These are phyloP conservation scores for Melanotaenia duboulayi DNA, from an alignment of 2,113 vertebrate species.

Conservation along the genomic window DNA sequence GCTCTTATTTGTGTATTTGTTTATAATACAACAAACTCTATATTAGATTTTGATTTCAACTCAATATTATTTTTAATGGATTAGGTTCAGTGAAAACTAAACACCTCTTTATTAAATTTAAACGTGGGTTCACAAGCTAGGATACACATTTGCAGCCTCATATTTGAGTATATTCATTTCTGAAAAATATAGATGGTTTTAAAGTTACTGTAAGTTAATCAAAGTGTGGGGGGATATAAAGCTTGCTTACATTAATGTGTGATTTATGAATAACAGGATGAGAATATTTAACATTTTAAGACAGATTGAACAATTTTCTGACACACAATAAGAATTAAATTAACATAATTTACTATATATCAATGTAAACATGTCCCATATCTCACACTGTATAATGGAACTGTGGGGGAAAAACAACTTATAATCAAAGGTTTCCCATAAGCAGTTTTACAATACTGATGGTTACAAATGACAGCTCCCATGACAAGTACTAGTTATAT, in stretches of 20 bases:
- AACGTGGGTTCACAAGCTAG: constrained; percentile 1
- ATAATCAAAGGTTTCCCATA: neutral
- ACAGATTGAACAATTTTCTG: too few species aligned
- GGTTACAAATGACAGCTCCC: neutral
- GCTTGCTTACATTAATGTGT: too few species aligned
- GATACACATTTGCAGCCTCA: neutral
- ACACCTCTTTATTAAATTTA: neutral
- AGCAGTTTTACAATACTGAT: neutral
- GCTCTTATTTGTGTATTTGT: neutral
- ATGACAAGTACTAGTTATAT: neutral
- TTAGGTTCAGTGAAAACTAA: neutral
- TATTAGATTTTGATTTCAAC: neutral
- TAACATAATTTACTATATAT: too few species aligned
- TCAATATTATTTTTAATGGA: neutral
- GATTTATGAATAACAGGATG: too few species aligned
- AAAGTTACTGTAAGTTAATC: neutral
- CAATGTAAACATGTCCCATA: too few species aligned
- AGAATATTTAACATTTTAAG: too few species aligned
- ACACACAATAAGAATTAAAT: too few species aligned
- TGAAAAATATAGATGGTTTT: neutral
- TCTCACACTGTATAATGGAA: too few species aligned
- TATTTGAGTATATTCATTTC: neutral
- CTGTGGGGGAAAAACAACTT: too few species aligned
- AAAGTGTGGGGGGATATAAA: neutral
- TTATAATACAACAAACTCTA: neutral